Base-by-base conservation (phyloP, 1,140 invertebrate genomes). In the Pissodes strobi region DNA sequence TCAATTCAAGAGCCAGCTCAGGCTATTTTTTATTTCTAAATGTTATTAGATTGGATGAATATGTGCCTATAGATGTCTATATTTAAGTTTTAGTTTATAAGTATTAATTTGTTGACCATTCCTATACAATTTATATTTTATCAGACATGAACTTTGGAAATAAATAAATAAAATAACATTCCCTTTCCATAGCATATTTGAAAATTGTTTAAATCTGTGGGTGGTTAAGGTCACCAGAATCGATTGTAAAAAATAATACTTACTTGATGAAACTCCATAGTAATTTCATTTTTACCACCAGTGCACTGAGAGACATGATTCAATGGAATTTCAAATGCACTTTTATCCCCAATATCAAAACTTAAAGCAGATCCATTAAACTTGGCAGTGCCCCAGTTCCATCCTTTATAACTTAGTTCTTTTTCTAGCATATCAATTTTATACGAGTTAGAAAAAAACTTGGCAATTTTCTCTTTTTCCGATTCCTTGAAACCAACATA, bases 231-330 rank as follows among this genome's bases (percentile, higher is more conserved):
- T n/a, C n/a, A n/a, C n/a, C n/a, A n/a, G n/a, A n/a, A n/a, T n/a
- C n/a, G n/a, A n/a, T n/a, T n/a, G n/a, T n/a, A n/a, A n/a, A n/a
- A 53, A n/a, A n/a, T n/a, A n/a, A n/a, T n/a, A n/a, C 5, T 48
- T 80, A 90, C 88, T 81, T 94, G 92, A 85, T 99, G 97, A 78
- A 99, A 99, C 79, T 99, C 97, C 22, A 99, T 78, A 6, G 95
- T 97, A 1, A 99, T 94, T 86, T 99, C 98, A 83, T 98, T 99
- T 78, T 99, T 99, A 15, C 93, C 93, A n/a, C 93, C 93, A 2
- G 88, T 94, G 75, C 95, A 97, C 70, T 98, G 94, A 1, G 94
- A 97, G 0, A 99, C 97, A 85, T 99, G 90, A 59, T 90, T 89
- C 1, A 99, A 75, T 0, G 98, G 97, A 71, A 99, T 90, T 82